A percentile compares a stretch with the other conserved stretches of the same genome.
Evolutionary conservation across 2,113 vertebrate species (phyloP).

Genomic region (Terrapene triunguis): DNA sequence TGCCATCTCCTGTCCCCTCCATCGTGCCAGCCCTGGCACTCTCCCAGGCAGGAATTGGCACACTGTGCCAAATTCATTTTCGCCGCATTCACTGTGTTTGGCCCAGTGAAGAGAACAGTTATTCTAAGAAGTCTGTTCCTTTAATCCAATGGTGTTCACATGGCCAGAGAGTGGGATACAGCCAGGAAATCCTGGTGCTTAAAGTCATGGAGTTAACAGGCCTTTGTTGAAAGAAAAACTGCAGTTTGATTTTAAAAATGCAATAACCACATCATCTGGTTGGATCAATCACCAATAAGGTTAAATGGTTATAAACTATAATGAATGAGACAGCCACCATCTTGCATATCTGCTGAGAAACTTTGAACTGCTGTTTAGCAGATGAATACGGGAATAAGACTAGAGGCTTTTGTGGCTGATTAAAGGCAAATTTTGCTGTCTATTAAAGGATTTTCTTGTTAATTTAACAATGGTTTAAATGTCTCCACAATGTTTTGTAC

Average conservation of each 20-base stretch:
- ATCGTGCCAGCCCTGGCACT: neutral
- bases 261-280: neutral
- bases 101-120: neutral
- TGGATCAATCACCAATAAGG: neutral
- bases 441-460: neutral
- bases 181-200: neutral
- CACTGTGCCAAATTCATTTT: neutral
- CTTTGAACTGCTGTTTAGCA: neutral
- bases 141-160: rapidly evolving
- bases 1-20: neutral
- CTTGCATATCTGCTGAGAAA: neutral
- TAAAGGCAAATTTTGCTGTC: neutral
- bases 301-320: neutral
- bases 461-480: neutral
- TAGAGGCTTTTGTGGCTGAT: neutral
- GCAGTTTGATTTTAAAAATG: neutral
- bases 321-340: neutral
- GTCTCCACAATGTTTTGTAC: neutral
- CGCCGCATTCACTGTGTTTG: neutral
- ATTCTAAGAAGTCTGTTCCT: rapidly evolving
- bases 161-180: neutral
- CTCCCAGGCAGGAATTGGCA: neutral
- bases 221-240: neutral
- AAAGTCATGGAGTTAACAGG: neutral
- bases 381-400: neutral